phyloP scores from a whole-genome alignment of 2,797 vertebrate genomes.

The Poeciliopsis turneri region DNA sequence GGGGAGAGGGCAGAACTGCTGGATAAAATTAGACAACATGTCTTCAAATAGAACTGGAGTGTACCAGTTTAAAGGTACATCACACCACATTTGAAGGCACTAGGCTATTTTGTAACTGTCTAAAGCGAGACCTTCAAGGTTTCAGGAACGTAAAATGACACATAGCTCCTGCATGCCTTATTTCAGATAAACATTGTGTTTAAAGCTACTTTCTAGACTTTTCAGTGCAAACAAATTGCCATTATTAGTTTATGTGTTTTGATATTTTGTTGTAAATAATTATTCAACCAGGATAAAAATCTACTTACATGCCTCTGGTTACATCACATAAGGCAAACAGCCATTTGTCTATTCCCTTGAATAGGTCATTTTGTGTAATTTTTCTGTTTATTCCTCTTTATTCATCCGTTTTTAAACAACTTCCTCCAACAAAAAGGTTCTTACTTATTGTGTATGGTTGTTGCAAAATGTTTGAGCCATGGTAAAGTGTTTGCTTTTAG shows the following conservation, averaged over 20 bases:
- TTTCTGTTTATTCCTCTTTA: not conserved
- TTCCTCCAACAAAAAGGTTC: not conserved
- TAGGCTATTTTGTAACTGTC: constrained; percentile 6
- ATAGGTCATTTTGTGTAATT: not conserved
- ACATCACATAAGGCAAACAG: not conserved
- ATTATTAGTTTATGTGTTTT: not conserved
- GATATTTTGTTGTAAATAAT: not conserved
- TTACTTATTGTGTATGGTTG: not conserved
- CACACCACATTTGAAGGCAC: constrained; percentile 36
- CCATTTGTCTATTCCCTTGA: no score
- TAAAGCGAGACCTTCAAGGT: constrained; percentile 35
- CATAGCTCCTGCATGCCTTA: constrained; percentile 20
- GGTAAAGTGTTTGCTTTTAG: not conserved
- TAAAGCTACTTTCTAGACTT: not conserved
- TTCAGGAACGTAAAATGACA: constrained; percentile 49
- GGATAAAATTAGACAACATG: constrained; percentile 54
- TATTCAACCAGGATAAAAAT: not conserved
- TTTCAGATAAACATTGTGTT: constrained; percentile 43
- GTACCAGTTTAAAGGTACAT: constrained; percentile 57
- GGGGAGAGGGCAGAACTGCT: constrained; percentile 14
- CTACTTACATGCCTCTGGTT: not conserved
- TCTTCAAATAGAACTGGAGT: constrained; percentile 57
- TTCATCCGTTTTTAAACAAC: not conserved
- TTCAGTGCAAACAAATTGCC: not conserved
- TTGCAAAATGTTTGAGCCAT: not conserved